Evolutionary conservation across 2,113 vertebrate genomes (phyloP), one percentile per base, ranked within the genome.

Genomic region (Catharus bicknelli): DNA sequence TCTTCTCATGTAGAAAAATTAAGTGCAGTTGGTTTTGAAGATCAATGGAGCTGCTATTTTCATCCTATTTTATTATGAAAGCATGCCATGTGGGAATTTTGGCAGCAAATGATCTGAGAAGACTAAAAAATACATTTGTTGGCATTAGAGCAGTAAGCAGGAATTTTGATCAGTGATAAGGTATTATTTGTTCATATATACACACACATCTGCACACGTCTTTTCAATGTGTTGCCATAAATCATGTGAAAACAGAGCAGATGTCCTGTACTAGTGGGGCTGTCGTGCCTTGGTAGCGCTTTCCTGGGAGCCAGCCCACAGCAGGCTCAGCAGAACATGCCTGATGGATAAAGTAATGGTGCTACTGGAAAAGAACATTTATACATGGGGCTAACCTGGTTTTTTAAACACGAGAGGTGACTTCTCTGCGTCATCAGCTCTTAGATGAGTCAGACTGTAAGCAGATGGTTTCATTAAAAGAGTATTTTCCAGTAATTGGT

Each of bases 241-340:
- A 95, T 95, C 87, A 72, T 4, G n/a, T 85, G 93, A 32, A 96
- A 95, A 93, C 57, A 48, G 88, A 97, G 84, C 97, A 98, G 95
- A 96, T 95, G 95, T 92, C 74, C 66, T 32, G 55, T 22, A 3
- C 83, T 42, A 58, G 89, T 25, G 7, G 89, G 90, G 95, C 95
- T 95, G 50, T 50, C 4, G 5, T 91, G 88, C 94, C 88, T 73
- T 16, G 68, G 42, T 75, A 78, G 57, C 51, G 80, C 67, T 94
- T 93, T 89, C 85, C 70, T 76, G 90, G 93, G 95, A 95, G 93
- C 77, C 0, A 5, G 84, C 90, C 93, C 66, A 23, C 48, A 29
- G 36, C 22, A 20, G 89, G 92, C 92, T 94, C 93, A 86, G 85
- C 94, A 80, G 70, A 83, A 85, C 91, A 90, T 97, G 90, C 90